Percentiles rank a stretch among this genome's conserved stretches.
Evolutionary conservation across 2,797 vertebrate species (phyloP).

Genomic region (Parotocinclus haroldoi): DNA sequence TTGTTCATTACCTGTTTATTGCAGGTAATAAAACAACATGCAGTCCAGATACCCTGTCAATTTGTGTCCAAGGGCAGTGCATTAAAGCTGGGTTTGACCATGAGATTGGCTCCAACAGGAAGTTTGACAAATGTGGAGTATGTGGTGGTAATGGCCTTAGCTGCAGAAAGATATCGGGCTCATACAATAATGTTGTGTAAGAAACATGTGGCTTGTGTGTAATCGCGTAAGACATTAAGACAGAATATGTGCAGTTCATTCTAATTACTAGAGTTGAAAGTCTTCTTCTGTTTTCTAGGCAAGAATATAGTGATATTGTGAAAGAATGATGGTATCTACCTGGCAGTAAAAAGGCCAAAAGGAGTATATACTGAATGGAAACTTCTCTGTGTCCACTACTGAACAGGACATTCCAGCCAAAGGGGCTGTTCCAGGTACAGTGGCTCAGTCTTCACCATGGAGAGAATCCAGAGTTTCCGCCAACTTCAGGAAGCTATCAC

Average conservation of each 20-base stretch:
- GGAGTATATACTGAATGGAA: slow-evolving; percentile 91
- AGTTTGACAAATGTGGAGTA: slow-evolving; percentile 90
- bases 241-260: neutral
- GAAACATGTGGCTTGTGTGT: slow-evolving; percentile 37
- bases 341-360: slow-evolving; percentile 80
- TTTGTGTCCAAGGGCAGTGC: slow-evolving; percentile 93
- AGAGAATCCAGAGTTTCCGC: slow-evolving; percentile 90
- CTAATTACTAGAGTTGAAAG: neutral
- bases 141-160: slow-evolving; percentile 86
- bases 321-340: slow-evolving; percentile 87
- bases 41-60: slow-evolving; percentile 88
- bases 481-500: slow-evolving; percentile 83
- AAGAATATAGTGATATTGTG: slow-evolving; percentile 90
- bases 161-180: slow-evolving; percentile 89
- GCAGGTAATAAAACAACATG: slow-evolving; percentile 92
- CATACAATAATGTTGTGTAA: slow-evolving; percentile 84
- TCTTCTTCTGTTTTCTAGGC: slow-evolving; percentile 62
- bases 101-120: slow-evolving; percentile 85
- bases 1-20: neutral
- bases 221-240: no score
- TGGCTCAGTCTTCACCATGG: slow-evolving; percentile 86
- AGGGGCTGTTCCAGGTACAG: slow-evolving; percentile 90
- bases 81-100: slow-evolving; percentile 95
- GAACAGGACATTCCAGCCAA: slow-evolving; percentile 89
- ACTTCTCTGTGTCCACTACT: slow-evolving; percentile 86